Base-by-base conservation (phyloP, 1,140 invertebrate genomes). In the Catajapyx aquilonaris region DNA sequence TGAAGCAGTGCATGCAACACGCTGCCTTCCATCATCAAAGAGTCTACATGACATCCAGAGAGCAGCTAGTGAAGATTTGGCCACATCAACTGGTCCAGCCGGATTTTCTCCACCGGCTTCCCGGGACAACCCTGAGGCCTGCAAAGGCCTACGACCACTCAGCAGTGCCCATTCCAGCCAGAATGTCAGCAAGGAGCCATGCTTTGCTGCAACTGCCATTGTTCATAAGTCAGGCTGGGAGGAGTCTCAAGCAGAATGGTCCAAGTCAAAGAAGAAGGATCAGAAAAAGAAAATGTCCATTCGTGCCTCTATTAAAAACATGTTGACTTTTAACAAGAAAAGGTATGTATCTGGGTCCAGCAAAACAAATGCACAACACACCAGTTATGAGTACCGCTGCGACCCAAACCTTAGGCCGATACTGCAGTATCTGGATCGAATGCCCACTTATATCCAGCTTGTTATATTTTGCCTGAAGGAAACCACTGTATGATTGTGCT, bases 281-380 rank as follows among this genome's bases (percentile, higher is more conserved):
- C 40, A 41, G 25, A 44, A 45, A 9, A 52, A 51, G 43, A 49
- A 48, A 31, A 46, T 44, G 15, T 49, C 49, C 2, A 32, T 52
- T 11, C 41, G 44, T 21, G 44, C 45, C 7, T 52, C 50, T 0
- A 21, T 53, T 4, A 52, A 51, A 38, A 53, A 49, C 33, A 49
- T 53, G 40, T 49, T 52, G 19, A 48, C 47, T 17, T 48, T 13
- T 9, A 9, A 52, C 36, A 52, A 49, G 44, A 50, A 48, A 41
- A 53, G 51, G 51, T 53, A 51, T 33, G 45, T 43, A 39, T 31
- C 16, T 22, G 13, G 19, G n/a, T 20, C 13, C 18, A 40, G 15
- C 31, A 35, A 34, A 11, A 22, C 28, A 15, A 19, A 36, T 17
- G 28, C 36, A 13, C 13, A 32, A 23, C 9, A 20, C 2, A 15